These are phyloP conservation scores for Lepidotrigona ventralis DNA, from an alignment of 1,140 invertebrate species.

Conservation along the genomic window DNA sequence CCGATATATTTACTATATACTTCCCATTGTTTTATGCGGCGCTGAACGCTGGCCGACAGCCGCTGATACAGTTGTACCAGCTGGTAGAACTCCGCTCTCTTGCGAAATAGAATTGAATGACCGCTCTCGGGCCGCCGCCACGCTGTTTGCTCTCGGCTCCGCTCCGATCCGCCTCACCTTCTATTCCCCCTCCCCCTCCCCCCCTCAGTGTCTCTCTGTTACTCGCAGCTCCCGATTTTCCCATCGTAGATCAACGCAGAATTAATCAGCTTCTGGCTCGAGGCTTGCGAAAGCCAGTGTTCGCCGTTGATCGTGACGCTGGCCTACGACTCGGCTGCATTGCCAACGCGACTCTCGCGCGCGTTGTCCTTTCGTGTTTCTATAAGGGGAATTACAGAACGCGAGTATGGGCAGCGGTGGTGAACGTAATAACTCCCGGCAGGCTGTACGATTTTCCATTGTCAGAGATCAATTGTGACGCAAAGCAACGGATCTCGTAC, in stretches of 20 bases:
- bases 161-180: constrained; percentile 7
- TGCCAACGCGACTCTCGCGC: neutral
- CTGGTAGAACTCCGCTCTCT: constrained; percentile 25
- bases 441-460: too few species aligned
- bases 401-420: neutral
- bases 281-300: neutral
- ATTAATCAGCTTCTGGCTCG: neutral
- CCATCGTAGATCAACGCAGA: constrained; percentile 5
- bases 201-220: neutral
- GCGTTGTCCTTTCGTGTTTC: neutral
- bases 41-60: constrained; percentile 28
- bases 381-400: neutral
- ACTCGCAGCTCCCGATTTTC: constrained; percentile 24
- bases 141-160: constrained; percentile 11
- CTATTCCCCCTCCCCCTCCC: neutral
- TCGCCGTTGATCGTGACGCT: neutral
- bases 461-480: too few species aligned
- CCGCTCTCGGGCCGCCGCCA: constrained; percentile 25
- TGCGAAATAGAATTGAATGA: constrained; percentile 56
- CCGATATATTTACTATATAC: constrained; percentile 61
- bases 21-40: constrained; percentile 52
- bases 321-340: neutral
- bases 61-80: constrained; percentile 46
- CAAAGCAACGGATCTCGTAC: neutral
- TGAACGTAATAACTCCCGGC: neutral